Evolutionary conservation across 2,888 invertebrate genomes (phyloP), one percentile per base, ranked within the genome.

Genomic region (Cephonodes hylas): DNA sequence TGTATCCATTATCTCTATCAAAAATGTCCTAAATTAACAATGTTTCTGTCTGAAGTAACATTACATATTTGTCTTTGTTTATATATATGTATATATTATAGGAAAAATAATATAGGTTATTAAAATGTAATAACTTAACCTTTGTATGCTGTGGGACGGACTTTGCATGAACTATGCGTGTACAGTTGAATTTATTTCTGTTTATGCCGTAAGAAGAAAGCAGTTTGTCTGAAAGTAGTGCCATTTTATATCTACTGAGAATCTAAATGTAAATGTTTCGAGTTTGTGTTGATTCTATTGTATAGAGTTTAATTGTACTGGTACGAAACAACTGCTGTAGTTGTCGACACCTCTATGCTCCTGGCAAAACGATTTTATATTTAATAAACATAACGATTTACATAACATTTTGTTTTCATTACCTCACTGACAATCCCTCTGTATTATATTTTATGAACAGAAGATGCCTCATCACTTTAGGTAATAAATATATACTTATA

Each of bases 361-460:
- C 81, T 87, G 83, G 80, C 80, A 84, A 80, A 80, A 77, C 83
- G 81, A 83, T 90, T 91, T 90, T 90, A 88, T 91, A 90, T 88
- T 84, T 84, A 86, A 83, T 88, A 83, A 88, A 89, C 81, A 85
- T 83, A 84, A 84, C 79, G 78, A 74, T 86, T 88, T 87, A 72
- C 86, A 88, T 74, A 74, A 61, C 38, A 23, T 23, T 8, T 58
- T 63, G 18, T 63, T 74, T 76, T 73, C 59, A 74, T 75, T 75
- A 27, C 13, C 62, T 44, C 18, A 20, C 20, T 3, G 8, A n/a
- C 25, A 22, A 42, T 45, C 42, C 38, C 45, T 57, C 13, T 53
- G 25, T 44, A 64, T 20, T 44, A 27, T 8, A n/a, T n/a, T n/a
- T n/a, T n/a, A n/a, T n/a, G n/a, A n/a, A n/a, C n/a, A n/a, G n/a